Base-by-base conservation (phyloP, 2,113 vertebrate genomes). In the Lepus americanus region DNA sequence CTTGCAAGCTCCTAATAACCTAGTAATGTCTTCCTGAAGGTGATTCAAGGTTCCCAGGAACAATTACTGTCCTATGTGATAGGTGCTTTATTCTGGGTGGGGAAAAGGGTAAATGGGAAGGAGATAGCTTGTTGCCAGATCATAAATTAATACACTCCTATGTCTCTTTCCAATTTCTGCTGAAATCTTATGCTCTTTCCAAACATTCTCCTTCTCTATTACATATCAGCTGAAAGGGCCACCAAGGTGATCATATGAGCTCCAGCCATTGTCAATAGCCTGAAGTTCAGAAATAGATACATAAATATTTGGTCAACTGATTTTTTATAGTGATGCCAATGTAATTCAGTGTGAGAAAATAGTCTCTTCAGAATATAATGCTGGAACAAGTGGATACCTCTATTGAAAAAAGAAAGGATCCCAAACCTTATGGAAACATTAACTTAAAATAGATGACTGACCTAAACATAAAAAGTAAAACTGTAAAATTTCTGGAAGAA, bases 261-360 rank as follows among this genome's bases (percentile, higher is more conserved):
- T 81, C 55, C 83, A 25, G 9, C 74, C 25, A 93, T 14, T 91
- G 27, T 1, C 87, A 44, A 2, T 36, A 59, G 9, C 25, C 53
- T 89, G 23, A 9, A 93, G 4, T 76, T 3, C 39, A 86, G 3
- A 82, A 70, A 63, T 4, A 87, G 9, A 83, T 59, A 1, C 29
- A 53, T 20, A 88, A 92, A 36, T 74, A 72, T 78, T 76, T 94
- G 33, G 17, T 76, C 25, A 84, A 83, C 22, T 89, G 8, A 84
- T 90, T 90, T 96, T 92, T 31, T 67, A 61, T 55, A 91, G 69
- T 63, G 7, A 92, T 78, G 44, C 5, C 36, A 78, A 82, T 53
- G 33, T 90, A 73, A 88, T 77, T 81, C n/a, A 84, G 33, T 78
- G 29, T 66, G 44, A 72, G 76, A 5, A 33, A 64, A 14, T 20